Evolutionary conservation across 2,797 vertebrate species (phyloP), one percentile per base, ranked within the genome.

Genomic region (Lemur catta): DNA sequence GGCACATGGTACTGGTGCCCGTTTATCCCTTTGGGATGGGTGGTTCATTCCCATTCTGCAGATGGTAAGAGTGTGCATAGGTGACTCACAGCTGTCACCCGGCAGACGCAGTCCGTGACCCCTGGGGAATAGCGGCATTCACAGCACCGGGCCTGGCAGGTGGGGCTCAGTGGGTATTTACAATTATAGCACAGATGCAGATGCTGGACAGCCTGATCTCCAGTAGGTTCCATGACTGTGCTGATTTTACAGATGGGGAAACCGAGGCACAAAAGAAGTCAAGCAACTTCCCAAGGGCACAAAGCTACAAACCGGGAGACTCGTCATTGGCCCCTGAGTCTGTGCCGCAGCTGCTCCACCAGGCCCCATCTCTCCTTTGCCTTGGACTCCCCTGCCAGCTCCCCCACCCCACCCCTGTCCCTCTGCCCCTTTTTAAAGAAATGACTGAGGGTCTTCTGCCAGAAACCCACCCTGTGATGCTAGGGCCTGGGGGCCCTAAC

Each of bases 1-100:
- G 26, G 61, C 2, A n/a, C 6, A 0, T 0, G 28, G 28, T 6
- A 13, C 33, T 0, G 28, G 28, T 6, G 10, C 35, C 74, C 24
- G 4, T 7, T 14, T 15, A 33, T 1, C 35, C 61, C 57, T 46
- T 74, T 17, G 35, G 59, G 55, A 10, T 0, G 14, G 2, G 14
- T 2, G 30, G 71, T 33, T 59, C n/a, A 17, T 38, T 6, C 43
- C 61, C 33, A 28, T n/a, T n/a, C 50, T 38, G n/a, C 46, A 74
- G 55, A 1, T 14, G 50, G 30, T 4, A 8, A 24, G 35, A 35
- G 8, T 3, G 0, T 1, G 22, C 35, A 28, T 2, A 50, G 87
- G 28, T 1, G 30, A n/a, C 1, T 2, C 24, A 24, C 3, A n/a
- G 2, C 28, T 14, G 63, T 67, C 14, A 2, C 30, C 13, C 0